These are phyloP conservation scores for Acanthoscelides obtectus DNA, from an alignment of 2,888 invertebrate genomes.

Conservation along the genomic window DNA sequence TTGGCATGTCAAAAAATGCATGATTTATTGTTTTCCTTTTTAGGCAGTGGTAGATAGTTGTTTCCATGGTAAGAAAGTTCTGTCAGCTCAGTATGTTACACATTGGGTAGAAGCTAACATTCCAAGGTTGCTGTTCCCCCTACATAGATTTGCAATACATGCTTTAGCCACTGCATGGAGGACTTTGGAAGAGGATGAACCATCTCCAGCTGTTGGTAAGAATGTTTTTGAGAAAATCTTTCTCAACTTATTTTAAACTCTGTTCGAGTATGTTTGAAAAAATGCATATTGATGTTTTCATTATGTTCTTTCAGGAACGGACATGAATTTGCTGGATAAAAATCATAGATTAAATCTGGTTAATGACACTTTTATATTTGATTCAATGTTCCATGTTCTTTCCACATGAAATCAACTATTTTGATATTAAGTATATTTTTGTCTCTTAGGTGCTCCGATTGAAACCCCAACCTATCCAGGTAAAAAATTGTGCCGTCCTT, in stretches of 20 bases:
- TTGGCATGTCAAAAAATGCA: no score
- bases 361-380: not conserved
- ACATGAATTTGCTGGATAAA: no score
- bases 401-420: not conserved
- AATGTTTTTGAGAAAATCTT: not conserved
- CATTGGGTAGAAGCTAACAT: conserved; percentile 80
- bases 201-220: conserved; percentile 40
- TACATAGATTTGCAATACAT: conserved; percentile 61
- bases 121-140: conserved; percentile 67
- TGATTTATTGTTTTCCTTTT: not conserved
- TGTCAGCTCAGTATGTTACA: conserved; percentile 71
- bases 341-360: no score
- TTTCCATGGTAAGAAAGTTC: conserved; percentile 71
- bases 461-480: conserved; percentile 19
- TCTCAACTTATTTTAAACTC: no score
- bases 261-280: no score
- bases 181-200: conserved; percentile 42
- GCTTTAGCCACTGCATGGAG: conserved; percentile 57
- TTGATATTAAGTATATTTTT: conserved; percentile 3
- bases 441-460: conserved; percentile 16
- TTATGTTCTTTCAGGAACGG: no score
- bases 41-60: conserved; percentile 69
- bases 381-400: not conserved
- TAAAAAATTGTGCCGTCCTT: conserved; percentile 12
- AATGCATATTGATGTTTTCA: no score